Base-by-base conservation (phyloP, 2,797 vertebrate species). In the Sebastes umbrosus region DNA sequence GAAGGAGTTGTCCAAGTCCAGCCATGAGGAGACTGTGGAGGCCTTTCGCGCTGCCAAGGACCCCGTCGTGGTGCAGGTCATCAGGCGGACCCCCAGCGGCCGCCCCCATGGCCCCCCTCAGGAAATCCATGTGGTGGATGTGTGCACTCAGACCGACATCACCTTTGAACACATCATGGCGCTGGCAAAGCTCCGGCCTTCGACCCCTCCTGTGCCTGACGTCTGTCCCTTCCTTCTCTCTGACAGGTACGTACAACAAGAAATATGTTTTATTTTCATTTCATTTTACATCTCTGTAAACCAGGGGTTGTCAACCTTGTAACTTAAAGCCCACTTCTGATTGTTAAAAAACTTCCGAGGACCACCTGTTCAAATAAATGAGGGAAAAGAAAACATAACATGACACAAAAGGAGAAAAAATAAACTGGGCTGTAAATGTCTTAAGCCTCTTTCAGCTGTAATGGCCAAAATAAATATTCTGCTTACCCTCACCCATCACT, bases 151-250 rank as follows among this genome's bases (percentile, higher is more conserved):
- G 95, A 99, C 98, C 0, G 98, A 99, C 94, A 98, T 99, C 94
- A 99, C 98, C 73, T 99, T 99, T 7, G 98, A 99, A 91, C 98
- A 99, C 91, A 97, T 99, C 91, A 97, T 98, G 97, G 97, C 98
- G 80, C 92, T 99, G 87, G 96, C 97, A 88, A 99, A 99, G 92
- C 96, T 99, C 22, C 96, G 97, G 69, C 97, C 98, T 46, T 95
- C 96, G 10, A 99, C 97, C 20, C 98, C 98, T 29, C 98, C 98
- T 1, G 97, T 99, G 95, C 98, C 98, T 69, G 98, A 99, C 85
- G 96, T 98, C 94, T 99, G 98, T 86, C 98, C 98, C 6, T 99
- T 98, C 86, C 95, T 99, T 60, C 97, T 99, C 76, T 99, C 98
- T 76, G 98, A 99, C 95, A 99, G 98, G 98, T 99, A 96, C 62